Evolutionary conservation across 1,140 invertebrate genomes (phyloP).

Genomic region (Neocloeon triangulifer): DNA sequence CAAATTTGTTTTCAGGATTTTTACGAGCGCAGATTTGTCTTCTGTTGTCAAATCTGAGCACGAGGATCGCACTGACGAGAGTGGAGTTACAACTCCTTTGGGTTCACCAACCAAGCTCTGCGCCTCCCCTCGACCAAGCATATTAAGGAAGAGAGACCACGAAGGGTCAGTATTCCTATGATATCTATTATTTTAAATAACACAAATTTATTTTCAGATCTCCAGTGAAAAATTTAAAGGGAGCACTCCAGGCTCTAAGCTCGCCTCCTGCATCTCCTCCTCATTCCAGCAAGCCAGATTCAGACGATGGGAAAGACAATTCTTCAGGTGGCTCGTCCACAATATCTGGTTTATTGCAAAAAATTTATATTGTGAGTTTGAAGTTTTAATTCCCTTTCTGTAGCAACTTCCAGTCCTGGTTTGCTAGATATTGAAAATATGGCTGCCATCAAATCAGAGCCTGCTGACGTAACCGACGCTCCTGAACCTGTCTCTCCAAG

Average conservation of each 20-base stretch:
- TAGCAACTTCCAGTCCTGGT: constrained; percentile 12
- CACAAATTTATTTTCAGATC: constrained; percentile 13
- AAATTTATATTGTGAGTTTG: too few relatives aligned
- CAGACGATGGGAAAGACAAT: constrained; percentile 11
- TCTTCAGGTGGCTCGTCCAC: constrained; percentile 40
- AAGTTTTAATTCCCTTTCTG: too few relatives aligned
- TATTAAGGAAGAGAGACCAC: constrained; percentile 36
- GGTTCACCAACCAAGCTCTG: constrained; percentile 25
- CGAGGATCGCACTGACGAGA: constrained; percentile 4
- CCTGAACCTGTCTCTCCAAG: constrained; percentile 33
- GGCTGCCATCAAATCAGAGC: constrained; percentile 29
- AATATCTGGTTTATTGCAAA: constrained; percentile 41
- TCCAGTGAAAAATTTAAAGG: constrained; percentile 24
- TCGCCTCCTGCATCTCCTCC: constrained; percentile 20
- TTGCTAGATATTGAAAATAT: constrained; percentile 19
- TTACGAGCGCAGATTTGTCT: too few relatives aligned
- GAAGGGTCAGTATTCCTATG: constrained; percentile 20
- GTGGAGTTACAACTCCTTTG: constrained; percentile 4
- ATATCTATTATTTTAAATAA: constrained; percentile 3
- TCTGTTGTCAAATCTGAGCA: not conserved
- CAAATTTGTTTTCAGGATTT: too few relatives aligned
- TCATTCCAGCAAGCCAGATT: constrained; percentile 15
- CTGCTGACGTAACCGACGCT: constrained; percentile 17
- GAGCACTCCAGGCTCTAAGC: constrained; percentile 13
- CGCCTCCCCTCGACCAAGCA: constrained; percentile 40